Conservation (phyloP, 2,888 invertebrate genomes). For the Teleogryllus oceanicus region DNA sequence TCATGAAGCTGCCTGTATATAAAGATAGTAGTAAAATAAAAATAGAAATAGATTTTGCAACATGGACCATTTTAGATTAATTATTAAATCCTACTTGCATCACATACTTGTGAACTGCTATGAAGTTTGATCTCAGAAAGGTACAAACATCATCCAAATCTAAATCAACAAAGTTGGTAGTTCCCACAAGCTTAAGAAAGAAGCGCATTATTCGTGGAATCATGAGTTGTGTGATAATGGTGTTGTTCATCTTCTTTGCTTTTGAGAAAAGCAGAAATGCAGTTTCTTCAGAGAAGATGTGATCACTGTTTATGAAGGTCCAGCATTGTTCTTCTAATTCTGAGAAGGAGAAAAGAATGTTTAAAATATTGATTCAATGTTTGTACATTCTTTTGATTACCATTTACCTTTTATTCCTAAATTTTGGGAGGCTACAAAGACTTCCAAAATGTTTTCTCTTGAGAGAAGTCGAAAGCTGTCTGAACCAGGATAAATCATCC, state of each 20-base stretch:
- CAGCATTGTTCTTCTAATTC: constrained; percentile 74
- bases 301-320: constrained; percentile 67
- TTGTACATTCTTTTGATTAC: neutral
- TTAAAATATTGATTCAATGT: too few relatives aligned
- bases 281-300: constrained; percentile 69
- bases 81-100: neutral
- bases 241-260: constrained; percentile 45
- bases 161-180: constrained; percentile 67
- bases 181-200: constrained; percentile 71
- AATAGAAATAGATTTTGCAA: too few relatives aligned
- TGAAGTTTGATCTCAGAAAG: constrained; percentile 68
- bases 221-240: constrained; percentile 67
- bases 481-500: constrained; percentile 68
- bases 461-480: constrained; percentile 63
- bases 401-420: constrained; percentile 62
- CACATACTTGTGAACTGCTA: constrained; percentile 67
- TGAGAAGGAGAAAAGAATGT: constrained; percentile 42
- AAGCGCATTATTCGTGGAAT: constrained; percentile 70
- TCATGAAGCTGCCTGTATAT: too few relatives aligned
- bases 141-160: constrained; percentile 62
- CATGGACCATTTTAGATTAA: too few relatives aligned
- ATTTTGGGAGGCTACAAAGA: constrained; percentile 69
- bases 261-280: constrained; percentile 61
- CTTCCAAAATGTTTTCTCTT: constrained; percentile 66
- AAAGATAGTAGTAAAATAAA: too few relatives aligned